Evolutionary conservation across 2,113 vertebrate species (phyloP), one percentile per base, ranked within the genome.

Genomic region (Dendrocopos noguchii): DNA sequence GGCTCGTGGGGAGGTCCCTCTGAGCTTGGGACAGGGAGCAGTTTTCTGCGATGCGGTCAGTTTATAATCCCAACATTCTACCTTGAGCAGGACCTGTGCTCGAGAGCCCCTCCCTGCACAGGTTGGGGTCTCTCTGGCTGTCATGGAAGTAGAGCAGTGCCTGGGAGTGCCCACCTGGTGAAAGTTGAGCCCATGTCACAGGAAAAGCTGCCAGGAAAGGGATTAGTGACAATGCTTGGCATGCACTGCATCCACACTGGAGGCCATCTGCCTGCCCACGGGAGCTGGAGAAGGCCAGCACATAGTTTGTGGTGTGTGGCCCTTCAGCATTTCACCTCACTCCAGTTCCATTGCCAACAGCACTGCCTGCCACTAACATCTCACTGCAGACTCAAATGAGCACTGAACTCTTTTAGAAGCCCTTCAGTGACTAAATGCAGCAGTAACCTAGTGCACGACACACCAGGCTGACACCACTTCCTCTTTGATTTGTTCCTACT

Each of bases 171-270:
- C 65, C 60, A 25, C 39, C 66, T 25, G 39, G 53, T 8, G 12
- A 36, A 31, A n/a, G 59, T 29, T 31, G 87, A 61, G 71, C 82
- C 72, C 9, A 4, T 46, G 34, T 25, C 55, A 29, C 17, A 28
- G 66, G 46, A 16, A 12, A 42, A 25, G 59, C 10, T 22, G 50
- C 50, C 56, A 39, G 59, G 75, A 33, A 27, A 16, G 59, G 71
- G 36, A 34, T 21, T 2, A n/a, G 77, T 15, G 91, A n/a, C 59
- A 50, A 7, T 0, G 29, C 57, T 2, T 21, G 76, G 71, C 76
- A 31, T 0, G 10, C 20, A 6, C 42, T 0, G 5, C 5, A 59
- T 4, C 50, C 64, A 1, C 8, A 9, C 24, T 1, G 1, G 18
- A 20, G 73, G 56, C 65, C 76, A 60, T 42, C 76, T 74, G 80